phyloP scores from a whole-genome alignment of 2,797 vertebrate genomes.

The Clarias pachynema region DNA sequence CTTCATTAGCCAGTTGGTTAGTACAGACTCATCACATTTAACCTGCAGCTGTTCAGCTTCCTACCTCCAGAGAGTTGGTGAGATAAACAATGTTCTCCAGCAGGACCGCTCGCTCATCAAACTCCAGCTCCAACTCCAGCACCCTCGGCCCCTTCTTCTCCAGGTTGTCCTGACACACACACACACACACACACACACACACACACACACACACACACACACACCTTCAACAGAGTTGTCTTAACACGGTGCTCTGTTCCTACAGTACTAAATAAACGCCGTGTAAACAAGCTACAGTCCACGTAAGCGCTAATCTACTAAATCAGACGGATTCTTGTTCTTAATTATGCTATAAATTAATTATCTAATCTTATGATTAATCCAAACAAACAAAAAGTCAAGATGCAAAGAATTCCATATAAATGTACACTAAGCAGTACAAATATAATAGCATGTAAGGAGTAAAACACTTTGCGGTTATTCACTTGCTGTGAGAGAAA shows the following conservation, averaged over 20 bases:
- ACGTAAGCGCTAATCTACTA: not conserved
- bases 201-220: conserved; percentile 27
- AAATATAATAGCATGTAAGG: not conserved
- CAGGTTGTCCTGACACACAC: conserved; percentile 83
- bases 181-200: conserved; percentile 11
- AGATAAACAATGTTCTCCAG: conserved; percentile 93
- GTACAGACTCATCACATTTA: not conserved
- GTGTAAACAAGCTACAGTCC: not conserved
- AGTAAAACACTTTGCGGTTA: not conserved
- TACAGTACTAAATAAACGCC: not conserved
- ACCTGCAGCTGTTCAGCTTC: not conserved
- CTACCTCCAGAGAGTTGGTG: conserved; percentile 93
- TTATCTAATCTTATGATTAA: not conserved
- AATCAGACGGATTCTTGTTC: not conserved
- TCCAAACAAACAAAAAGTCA: not conserved
- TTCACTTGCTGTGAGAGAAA: no score
- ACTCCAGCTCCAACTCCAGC: conserved; percentile 92
- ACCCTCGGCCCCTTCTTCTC: conserved; percentile 89
- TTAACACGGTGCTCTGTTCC: not conserved
- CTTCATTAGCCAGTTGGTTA: not conserved
- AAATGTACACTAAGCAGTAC: not conserved
- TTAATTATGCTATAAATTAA: not conserved
- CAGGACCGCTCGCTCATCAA: conserved; percentile 90
- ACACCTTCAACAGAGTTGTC: not conserved
- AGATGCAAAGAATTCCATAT: not conserved